Conservation (phyloP, 2,797 vertebrate species). For the Chlorospingus semifuscus region DNA sequence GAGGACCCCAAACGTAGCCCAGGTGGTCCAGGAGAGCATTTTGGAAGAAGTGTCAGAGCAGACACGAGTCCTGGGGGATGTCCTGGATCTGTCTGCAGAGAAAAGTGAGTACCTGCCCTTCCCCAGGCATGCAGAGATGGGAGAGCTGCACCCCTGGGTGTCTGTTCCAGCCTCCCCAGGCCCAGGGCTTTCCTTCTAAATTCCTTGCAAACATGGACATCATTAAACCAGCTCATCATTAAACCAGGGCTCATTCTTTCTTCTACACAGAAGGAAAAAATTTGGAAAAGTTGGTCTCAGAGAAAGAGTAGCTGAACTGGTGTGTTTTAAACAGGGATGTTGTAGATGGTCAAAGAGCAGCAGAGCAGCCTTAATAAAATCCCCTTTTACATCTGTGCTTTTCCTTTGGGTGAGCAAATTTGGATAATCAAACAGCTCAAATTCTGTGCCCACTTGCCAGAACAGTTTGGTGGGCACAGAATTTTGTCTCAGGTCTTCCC, state of each 20-base stretch:
- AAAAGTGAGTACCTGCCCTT: constrained; percentile 70
- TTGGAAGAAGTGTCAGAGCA: constrained; percentile 74
- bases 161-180: not conserved
- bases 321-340: not conserved
- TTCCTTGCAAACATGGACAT: not conserved
- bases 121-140: not conserved
- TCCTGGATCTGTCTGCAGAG: constrained; percentile 69
- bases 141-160: not conserved
- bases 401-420: not conserved
- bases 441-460: not conserved
- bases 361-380: not conserved
- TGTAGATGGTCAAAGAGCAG: not conserved
- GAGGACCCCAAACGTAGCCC: constrained; percentile 55
- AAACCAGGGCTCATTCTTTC: not conserved
- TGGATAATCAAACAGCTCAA: not conserved
- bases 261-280: not conserved
- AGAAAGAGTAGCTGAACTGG: not conserved
- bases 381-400: not conserved
- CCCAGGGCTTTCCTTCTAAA: not conserved
- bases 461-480: not conserved
- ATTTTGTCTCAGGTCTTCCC: not conserved
- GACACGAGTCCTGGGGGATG: constrained; percentile 68
- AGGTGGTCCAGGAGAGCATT: constrained; percentile 69
- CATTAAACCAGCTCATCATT: not conserved
- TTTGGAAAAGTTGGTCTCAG: not conserved